Evolutionary conservation across 2,888 invertebrate species (phyloP).

Genomic region (Chaetoderma sp.): DNA sequence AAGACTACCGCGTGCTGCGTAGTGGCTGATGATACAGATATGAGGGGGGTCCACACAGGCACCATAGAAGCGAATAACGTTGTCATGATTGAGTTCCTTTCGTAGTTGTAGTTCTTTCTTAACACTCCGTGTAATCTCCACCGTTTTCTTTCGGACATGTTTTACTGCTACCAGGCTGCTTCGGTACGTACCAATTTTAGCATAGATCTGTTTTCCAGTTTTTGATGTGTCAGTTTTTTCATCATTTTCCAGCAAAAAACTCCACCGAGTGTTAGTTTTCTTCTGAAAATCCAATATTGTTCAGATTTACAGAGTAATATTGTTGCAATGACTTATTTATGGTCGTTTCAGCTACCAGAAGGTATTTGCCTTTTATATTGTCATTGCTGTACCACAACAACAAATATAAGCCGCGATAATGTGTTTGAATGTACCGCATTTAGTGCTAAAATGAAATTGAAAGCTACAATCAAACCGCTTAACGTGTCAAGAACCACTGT

Average conservation of each 20-base stretch:
- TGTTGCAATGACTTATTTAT: no score
- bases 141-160: slow-evolving; percentile 71
- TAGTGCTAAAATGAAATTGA: no score
- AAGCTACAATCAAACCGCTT: no score
- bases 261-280: slow-evolving; percentile 39
- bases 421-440: no score
- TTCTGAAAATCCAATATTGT: no score
- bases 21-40: slow-evolving; percentile 64
- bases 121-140: slow-evolving; percentile 60
- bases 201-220: slow-evolving; percentile 29
- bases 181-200: slow-evolving; percentile 58
- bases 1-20: slow-evolving; percentile 63
- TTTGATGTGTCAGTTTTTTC: neutral
- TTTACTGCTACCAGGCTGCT: slow-evolving; percentile 82
- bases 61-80: slow-evolving; percentile 66
- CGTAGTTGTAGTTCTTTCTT: slow-evolving; percentile 65
- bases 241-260: slow-evolving; percentile 38
- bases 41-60: slow-evolving; percentile 65
- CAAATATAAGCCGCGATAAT: no score
- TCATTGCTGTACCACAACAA: no score
- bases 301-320: no score
- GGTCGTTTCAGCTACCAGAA: no score
- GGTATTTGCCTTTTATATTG: no score
- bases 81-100: slow-evolving; percentile 67
- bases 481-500: no score